Evolutionary conservation across 2,888 invertebrate genomes (phyloP).

Genomic region (Chrysodeixis includens): DNA sequence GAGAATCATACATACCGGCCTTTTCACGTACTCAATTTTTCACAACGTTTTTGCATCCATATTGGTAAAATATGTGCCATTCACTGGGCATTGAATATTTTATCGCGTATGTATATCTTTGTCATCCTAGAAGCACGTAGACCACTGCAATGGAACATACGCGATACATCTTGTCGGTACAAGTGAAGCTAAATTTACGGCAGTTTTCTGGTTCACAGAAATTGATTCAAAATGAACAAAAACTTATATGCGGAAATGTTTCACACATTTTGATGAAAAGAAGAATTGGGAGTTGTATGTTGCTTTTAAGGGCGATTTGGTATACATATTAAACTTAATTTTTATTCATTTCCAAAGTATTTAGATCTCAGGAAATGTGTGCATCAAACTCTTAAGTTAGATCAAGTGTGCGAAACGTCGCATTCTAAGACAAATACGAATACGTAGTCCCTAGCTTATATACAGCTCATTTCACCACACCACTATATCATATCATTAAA

Average conservation of each 20-base stretch:
- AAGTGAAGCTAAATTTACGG: conserved; percentile 38
- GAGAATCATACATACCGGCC: conserved; percentile 58
- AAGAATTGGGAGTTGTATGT: neutral
- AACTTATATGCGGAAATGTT: neutral
- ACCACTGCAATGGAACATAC: conserved; percentile 29
- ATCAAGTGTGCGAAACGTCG: too few species aligned
- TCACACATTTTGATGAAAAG: neutral
- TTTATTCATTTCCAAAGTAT: too few species aligned
- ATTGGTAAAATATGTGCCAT: conserved; percentile 42
- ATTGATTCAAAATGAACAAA: conserved; percentile 28
- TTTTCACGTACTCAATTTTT: conserved; percentile 48
- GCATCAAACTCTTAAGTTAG: too few species aligned
- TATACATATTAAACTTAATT: too few species aligned
- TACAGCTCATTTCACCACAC: too few species aligned
- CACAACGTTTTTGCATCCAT: conserved; percentile 37
- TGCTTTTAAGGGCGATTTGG: too few species aligned
- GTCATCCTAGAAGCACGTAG: conserved; percentile 22
- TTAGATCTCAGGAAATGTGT: too few species aligned
- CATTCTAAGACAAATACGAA: too few species aligned
- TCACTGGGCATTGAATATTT: conserved; percentile 46
- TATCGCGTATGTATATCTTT: conserved; percentile 28
- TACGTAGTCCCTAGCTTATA: too few species aligned
- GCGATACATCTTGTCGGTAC: conserved; percentile 40
- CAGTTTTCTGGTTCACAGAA: conserved; percentile 21
- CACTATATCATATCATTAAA: too few species aligned